Evolutionary conservation across 2,113 vertebrate genomes (phyloP).

Genomic region (Gymnarchus niloticus): DNA sequence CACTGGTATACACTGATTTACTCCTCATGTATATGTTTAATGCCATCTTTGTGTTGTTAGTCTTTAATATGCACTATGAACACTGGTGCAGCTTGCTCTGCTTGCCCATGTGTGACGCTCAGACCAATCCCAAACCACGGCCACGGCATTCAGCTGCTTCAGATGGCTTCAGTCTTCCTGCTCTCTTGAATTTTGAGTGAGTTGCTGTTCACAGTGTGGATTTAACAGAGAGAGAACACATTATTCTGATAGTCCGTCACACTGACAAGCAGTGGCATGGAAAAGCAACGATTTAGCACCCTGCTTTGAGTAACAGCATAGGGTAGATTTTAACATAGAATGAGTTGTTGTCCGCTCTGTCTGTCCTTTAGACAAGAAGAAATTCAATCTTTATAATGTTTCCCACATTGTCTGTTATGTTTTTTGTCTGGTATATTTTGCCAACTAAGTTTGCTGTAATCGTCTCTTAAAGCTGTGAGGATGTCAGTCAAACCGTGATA

Average conservation of each 20-base stretch:
- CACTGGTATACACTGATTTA: background rate
- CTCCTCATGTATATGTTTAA: background rate
- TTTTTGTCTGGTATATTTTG: background rate
- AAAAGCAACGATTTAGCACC: background rate
- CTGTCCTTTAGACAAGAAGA: too few species aligned
- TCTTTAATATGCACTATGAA: too few species aligned
- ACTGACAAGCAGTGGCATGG: background rate
- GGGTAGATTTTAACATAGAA: background rate
- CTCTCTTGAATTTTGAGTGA: background rate
- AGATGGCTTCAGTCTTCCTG: too few species aligned
- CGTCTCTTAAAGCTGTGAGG: background rate
- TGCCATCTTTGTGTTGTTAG: too few species aligned
- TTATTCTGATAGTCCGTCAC: background rate
- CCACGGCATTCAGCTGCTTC: too few species aligned
- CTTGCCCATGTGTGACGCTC: too few species aligned
- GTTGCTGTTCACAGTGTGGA: background rate
- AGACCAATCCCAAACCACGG: too few species aligned
- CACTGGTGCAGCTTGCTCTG: too few species aligned
- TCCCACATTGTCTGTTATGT: background rate
- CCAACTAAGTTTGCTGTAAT: background rate
- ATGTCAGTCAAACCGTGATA: background rate
- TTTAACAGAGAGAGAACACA: background rate
- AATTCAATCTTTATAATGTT: background rate
- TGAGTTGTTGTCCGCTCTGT: background rate
- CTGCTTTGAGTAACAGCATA: background rate